These are phyloP conservation scores for Capitella teleta DNA, from an alignment of 1,140 invertebrate genomes.

Conservation along the genomic window DNA sequence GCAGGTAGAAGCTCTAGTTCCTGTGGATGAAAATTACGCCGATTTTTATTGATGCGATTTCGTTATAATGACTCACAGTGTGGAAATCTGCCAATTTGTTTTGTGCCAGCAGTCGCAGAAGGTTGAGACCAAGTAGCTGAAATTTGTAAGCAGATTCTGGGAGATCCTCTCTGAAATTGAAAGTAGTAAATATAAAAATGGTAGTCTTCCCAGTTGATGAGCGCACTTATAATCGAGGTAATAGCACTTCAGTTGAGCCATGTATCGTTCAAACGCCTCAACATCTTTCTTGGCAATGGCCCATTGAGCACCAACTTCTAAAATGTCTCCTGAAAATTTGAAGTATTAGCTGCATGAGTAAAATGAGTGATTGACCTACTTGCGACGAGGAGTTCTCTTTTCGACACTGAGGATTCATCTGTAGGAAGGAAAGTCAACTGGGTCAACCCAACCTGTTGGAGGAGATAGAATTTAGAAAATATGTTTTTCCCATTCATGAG, in stretches of 20 bases:
- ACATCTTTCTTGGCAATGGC: constrained; percentile 84
- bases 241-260: constrained; percentile 93
- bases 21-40: constrained; percentile 22
- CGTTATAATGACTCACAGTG: constrained; percentile 49
- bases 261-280: constrained; percentile 87
- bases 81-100: constrained; percentile 98
- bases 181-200: constrained; percentile 11
- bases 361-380: constrained; percentile 47
- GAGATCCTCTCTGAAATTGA: constrained; percentile 53
- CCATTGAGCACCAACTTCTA: constrained; percentile 93
- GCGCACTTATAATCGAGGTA: constrained; percentile 82
- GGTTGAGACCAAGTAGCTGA: constrained; percentile 86
- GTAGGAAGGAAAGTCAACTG: constrained; percentile 77
- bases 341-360: background rate
- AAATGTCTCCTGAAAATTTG: constrained; percentile 56
- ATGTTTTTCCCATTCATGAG: background rate
- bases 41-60: background rate
- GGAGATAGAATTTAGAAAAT: constrained; percentile 7
- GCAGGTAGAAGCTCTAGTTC: constrained; percentile 89
- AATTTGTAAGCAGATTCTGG: constrained; percentile 91
- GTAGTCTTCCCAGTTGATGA: background rate
- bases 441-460: constrained; percentile 66
- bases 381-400: constrained; percentile 77
- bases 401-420: constrained; percentile 60
- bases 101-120: constrained; percentile 89